Evolutionary conservation across 2,797 vertebrate species (phyloP).

Genomic region (Nannoperca obscura): DNA sequence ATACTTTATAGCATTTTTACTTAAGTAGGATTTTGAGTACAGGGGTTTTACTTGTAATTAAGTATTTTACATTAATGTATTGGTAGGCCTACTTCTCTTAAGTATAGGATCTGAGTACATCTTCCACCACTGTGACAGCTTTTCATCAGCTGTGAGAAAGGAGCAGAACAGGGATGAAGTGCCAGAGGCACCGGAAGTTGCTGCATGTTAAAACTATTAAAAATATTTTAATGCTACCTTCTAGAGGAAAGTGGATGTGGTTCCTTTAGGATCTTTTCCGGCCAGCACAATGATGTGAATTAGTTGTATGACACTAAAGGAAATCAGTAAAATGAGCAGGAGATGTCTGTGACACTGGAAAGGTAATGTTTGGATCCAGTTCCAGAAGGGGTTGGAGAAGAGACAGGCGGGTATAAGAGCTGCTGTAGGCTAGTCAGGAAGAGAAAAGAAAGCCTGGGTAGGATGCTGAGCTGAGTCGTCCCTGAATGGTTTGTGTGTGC

Average conservation of each 20-base stretch:
- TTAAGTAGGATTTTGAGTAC: background rate
- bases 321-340: slow-evolving; percentile 32
- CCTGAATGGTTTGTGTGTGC: slow-evolving; percentile 34
- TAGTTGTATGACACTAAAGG: slow-evolving; percentile 25
- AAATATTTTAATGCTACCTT: slow-evolving; percentile 19
- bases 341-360: slow-evolving; percentile 28
- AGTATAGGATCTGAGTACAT: background rate
- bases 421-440: slow-evolving; percentile 18
- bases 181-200: slow-evolving; percentile 45
- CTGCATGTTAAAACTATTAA: slow-evolving; percentile 10
- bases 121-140: slow-evolving; percentile 16
- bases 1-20: background rate
- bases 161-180: slow-evolving; percentile 6
- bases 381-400: slow-evolving; percentile 29
- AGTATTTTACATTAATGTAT: background rate
- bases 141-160: background rate
- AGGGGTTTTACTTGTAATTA: background rate
- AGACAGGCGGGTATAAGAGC: slow-evolving; percentile 24
- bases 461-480: slow-evolving; percentile 47
- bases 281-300: slow-evolving; percentile 31
- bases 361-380: slow-evolving; percentile 39
- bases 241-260: slow-evolving; percentile 12
- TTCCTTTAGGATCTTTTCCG: slow-evolving; percentile 18
- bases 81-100: background rate
- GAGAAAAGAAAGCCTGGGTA: slow-evolving; percentile 22